Percentiles rank a stretch among this genome's conserved stretches.
These are phyloP conservation scores for Ostrea edulis DNA, from an alignment of 1,140 invertebrate genomes.

Conservation along the genomic window DNA sequence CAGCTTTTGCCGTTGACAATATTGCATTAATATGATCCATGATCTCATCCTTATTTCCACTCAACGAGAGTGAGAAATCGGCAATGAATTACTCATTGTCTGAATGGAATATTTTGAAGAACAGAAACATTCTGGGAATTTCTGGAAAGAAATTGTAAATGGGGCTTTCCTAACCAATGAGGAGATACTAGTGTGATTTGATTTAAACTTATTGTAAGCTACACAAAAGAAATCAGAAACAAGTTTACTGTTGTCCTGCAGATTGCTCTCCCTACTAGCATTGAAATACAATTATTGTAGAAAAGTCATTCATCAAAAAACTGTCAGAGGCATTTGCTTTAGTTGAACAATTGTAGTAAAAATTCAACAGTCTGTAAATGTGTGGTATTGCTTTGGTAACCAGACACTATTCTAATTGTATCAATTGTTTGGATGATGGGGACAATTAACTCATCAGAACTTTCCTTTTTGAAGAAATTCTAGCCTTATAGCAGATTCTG, in stretches of 20 bases:
- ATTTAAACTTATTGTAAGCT: too few species aligned
- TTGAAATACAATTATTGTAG: too few species aligned
- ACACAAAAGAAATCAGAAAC: too few species aligned
- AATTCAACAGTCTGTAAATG: background rate
- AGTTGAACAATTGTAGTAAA: background rate
- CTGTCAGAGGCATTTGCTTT: too few species aligned
- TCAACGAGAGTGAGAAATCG: background rate
- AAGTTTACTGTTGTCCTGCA: too few species aligned
- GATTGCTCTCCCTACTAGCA: too few species aligned
- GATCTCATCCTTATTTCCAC: slow-evolving; percentile 3
- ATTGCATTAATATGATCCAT: slow-evolving; percentile 29
- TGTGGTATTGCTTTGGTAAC: background rate
- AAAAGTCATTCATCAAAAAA: too few species aligned
- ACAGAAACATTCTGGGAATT: background rate
- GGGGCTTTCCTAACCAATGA: too few species aligned
- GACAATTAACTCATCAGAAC: background rate
- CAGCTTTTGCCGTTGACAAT: slow-evolving; percentile 10
- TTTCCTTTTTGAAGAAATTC: slow-evolving; percentile 23
- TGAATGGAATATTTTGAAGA: background rate
- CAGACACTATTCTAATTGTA: background rate
- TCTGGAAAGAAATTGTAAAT: too few species aligned
- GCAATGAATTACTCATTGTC: slow-evolving; percentile 16
- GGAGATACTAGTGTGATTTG: too few species aligned
- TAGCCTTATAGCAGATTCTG: slow-evolving; percentile 7
- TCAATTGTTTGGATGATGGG: background rate